Evolutionary conservation across 2,888 invertebrate species (phyloP).

Genomic region (Globia sparganii): DNA sequence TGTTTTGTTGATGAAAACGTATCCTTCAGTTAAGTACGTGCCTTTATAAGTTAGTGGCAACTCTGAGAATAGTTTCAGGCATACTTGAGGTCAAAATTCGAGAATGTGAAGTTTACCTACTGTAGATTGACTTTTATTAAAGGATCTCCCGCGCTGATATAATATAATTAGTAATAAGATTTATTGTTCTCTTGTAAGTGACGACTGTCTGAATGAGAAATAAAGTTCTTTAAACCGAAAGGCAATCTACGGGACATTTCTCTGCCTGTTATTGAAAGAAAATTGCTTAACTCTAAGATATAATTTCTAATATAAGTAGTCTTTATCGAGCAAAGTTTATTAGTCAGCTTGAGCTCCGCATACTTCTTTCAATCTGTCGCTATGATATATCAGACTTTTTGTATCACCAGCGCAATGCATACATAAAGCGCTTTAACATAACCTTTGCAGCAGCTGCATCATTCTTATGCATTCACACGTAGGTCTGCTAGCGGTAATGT

Average conservation of each 20-base stretch:
- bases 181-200: too few relatives aligned
- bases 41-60: slow-evolving; percentile 15
- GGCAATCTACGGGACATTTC: not conserved
- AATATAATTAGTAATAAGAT: too few relatives aligned
- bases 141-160: too few relatives aligned
- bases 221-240: too few relatives aligned
- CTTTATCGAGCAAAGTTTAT: not conserved
- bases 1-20: slow-evolving; percentile 33
- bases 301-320: not conserved
- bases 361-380: slow-evolving; percentile 1
- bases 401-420: slow-evolving; percentile 31
- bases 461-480: slow-evolving; percentile 52
- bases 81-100: not conserved
- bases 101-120: not conserved
- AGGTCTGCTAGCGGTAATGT: slow-evolving; percentile 43
- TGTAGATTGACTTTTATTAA: not conserved
- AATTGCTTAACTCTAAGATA: not conserved
- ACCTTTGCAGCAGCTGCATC: slow-evolving; percentile 37
- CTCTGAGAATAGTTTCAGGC: slow-evolving; percentile 7
- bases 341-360: slow-evolving; percentile 2
- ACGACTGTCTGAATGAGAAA: too few relatives aligned
- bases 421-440: slow-evolving; percentile 33
- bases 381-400: not conserved
- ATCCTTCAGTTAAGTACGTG: slow-evolving; percentile 17
- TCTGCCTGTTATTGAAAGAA: not conserved